Evolutionary conservation across 2,888 invertebrate genomes (phyloP).

Genomic region (Acronicta leporina): DNA sequence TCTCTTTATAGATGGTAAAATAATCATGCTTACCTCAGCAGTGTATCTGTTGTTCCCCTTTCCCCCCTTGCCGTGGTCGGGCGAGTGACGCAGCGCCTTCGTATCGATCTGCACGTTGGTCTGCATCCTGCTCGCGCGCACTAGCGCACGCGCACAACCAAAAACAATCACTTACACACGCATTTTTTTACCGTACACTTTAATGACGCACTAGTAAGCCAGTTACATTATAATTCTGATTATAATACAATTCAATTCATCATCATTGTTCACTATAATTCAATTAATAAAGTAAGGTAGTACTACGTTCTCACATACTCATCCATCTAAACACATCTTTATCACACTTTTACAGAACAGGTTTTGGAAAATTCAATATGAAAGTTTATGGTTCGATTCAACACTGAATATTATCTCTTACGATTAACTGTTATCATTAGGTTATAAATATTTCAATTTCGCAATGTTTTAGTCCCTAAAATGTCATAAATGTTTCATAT

Average conservation of each 20-base stretch:
- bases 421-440: neutral
- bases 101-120: conserved; percentile 93
- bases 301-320: neutral
- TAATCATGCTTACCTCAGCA: conserved; percentile 83
- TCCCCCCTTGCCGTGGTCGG: conserved; percentile 89
- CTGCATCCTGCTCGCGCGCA: conserved; percentile 86
- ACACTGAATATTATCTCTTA: neutral
- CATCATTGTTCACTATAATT: too few relatives aligned
- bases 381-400: neutral
- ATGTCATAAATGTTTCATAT: conserved; percentile 9
- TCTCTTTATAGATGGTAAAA: neutral
- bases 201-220: neutral
- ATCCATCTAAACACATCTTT: too few relatives aligned
- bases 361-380: neutral
- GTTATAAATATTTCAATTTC: neutral
- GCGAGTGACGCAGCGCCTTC: conserved; percentile 90
- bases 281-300: neutral
- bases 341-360: too few relatives aligned
- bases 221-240: neutral
- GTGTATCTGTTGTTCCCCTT: conserved; percentile 82
- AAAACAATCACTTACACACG: neutral
- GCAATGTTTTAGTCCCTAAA: neutral
- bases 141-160: neutral
- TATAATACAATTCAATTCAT: neutral
- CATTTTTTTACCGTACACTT: neutral